Evolutionary conservation across 1,140 invertebrate species (phyloP), one percentile per base, ranked within the genome.

Genomic region (Drosophila melanogaster): DNA sequence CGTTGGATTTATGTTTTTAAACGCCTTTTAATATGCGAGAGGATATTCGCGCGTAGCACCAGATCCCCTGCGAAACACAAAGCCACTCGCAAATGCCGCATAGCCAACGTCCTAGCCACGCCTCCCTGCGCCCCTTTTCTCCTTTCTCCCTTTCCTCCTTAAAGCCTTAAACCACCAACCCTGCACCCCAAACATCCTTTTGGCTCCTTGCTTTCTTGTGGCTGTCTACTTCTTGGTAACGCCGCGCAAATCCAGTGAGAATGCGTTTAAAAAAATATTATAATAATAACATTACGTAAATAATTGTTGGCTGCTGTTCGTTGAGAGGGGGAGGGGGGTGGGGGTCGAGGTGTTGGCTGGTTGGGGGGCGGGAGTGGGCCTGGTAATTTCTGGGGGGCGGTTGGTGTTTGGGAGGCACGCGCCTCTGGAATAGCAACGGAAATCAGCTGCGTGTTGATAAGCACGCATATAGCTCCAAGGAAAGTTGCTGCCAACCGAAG

Each of bases 1-100:
- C 74, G 81, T 73, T 85, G 83, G 83, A 90, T 91, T 91, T 91
- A 91, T 91, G 89, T 85, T 89, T 90, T 91, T 90, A 91, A 91
- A 87, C 78, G 87, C 75, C 80, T 81, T 91, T 91, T 91, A 89
- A 89, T 91, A 89, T 91, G 77, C 73, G 80, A 78, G 79, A 83
- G 83, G 83, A 89, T 87, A 78, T 89, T 86, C 84, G 81, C 83
- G 81, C 84, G 81, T 76, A 75, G 60, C 72, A 46, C 71, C 71
- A 51, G 59, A 71, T 59, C 79, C 57, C 80, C 59, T 53, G 56
- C 57, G 58, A 73, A 76, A 90, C 78, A 86, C 81, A 90, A 90
- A 90, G 85, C 86, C 78, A 90, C 81, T 90, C 56, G 74, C 74
- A 85, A 85, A 85, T 85, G 81, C 81, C 75, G 81, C 81, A 64